Base-by-base conservation (phyloP, 2,797 vertebrate species). In the Pseudochromis fuscus region DNA sequence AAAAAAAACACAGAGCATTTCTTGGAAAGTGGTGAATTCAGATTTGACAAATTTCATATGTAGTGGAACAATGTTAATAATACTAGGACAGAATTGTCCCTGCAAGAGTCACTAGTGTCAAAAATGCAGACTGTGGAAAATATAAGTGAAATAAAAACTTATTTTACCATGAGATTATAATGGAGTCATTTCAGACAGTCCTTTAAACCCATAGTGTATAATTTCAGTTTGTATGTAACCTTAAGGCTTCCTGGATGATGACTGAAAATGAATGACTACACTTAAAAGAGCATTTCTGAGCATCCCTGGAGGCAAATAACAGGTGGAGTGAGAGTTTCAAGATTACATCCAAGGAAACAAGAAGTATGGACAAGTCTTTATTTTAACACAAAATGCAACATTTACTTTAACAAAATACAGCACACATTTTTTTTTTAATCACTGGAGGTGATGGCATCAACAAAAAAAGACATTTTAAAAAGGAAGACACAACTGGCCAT, bases 361-460 rank as follows among this genome's bases (percentile, higher is more conserved):
- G 12, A 69, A 44, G 74, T 18, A 71, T 81, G 67, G 50, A 83
- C 81, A 83, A 73, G 25, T 77, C 28, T 92, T 92, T 90, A 90
- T 88, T 92, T 81, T 52, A 67, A 85, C 85, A 88, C 82, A 90
- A 91, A 85, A 79, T 51, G 27, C 30, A 70, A 86, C 59, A 68
- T 77, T 85, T 79, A 88, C 56, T 46, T 82, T 49, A 80, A 87
- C 70, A 82, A 90, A 87, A 84, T 71, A 88, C 81, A 71, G 72
- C 77, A 81, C 62, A 80, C 71, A 77, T 19, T 73, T 77, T 37
- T 25, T 19, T 73, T 77, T 37, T 25, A 76, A 77, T 74, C 71
- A 80, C 63, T 67, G 63, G 37, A 69, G 48, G 44, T 45, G 72
- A 85, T 57, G 55, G 62, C 57, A 83, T 68, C 61, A 65, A 77